Base-by-base conservation (phyloP, 2,888 invertebrate species). In the Teleogryllus oceanicus region DNA sequence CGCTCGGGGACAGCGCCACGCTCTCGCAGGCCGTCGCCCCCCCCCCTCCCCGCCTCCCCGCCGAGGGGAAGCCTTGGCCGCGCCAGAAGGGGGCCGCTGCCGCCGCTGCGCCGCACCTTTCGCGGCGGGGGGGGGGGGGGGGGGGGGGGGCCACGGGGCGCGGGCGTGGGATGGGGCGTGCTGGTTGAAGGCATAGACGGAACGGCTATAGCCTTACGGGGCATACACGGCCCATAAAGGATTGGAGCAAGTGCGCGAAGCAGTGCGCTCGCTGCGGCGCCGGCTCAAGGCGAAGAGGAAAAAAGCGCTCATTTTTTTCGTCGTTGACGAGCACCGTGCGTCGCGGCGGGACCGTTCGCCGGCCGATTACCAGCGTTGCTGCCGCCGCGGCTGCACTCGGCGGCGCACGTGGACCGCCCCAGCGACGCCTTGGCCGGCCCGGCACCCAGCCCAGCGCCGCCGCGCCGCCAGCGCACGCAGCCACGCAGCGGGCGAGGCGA, bases 201-300 rank as follows among this genome's bases (percentile, higher is more conserved):
- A 49, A 77, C 77, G 92, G 92, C 92, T 92, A 92, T 92, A 92
- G 92, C 91, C 92, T 92, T 92, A 92, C 62, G 62, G 62, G 92
- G 92, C 92, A 92, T 82, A 82, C 80, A 81, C 79, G 79, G 81
- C 78, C 80, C 81, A 82, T 82, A 82, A 82, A 82, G 80, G 81
- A 82, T 81, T 78, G 62, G 62, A 62, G 62, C 62, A 62, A 62
- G 62, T 62, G 62, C 62, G 62, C 62, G 62, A 62, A 62, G 62
- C 62, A 62, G 62, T 62, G 62, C 37, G 37, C 62, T 62, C 62
- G 62, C 62, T 62, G 62, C 62, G 62, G 62, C 62, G 62, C n/a
- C 62, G 62, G 62, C 62, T 18, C 62, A 62, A 62, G 62, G 62
- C 62, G 62, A 62, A 62, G 62, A 62, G 62, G 62, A 62, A 62